Evolutionary conservation across 2,888 invertebrate genomes (phyloP).

Genomic region (Steinernema hermaphroditum): DNA sequence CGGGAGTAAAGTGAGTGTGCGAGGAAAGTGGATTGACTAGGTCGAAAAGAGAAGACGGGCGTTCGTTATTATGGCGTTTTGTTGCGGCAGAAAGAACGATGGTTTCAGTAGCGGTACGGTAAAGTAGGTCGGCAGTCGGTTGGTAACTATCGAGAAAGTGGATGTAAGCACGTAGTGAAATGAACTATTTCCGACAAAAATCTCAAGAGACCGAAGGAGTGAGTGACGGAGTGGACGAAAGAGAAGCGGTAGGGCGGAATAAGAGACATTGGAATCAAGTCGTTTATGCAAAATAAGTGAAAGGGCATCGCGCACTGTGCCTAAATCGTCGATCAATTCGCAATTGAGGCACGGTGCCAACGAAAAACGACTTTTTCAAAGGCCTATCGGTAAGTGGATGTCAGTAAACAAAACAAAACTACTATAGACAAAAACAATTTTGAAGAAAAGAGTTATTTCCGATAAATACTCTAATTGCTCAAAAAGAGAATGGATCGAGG

Average conservation of each 20-base stretch:
- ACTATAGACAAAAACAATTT: background rate
- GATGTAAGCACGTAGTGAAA: background rate
- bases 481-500: background rate
- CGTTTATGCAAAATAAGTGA: conserved; percentile 29
- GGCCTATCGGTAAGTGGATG: background rate
- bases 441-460: background rate
- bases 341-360: conserved; percentile 27
- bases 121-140: conserved; percentile 3
- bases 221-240: conserved; percentile 1
- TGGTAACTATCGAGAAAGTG: background rate
- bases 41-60: background rate
- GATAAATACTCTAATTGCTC: background rate
- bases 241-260: background rate
- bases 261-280: conserved; percentile 10
- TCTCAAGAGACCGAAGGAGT: conserved; percentile 15
- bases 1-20: conserved; percentile 13
- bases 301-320: conserved; percentile 29
- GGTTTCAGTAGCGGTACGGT: background rate
- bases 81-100: conserved; percentile 23
- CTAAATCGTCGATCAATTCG: conserved; percentile 1
- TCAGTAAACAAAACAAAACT: background rate
- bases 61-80: background rate
- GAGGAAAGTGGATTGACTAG: background rate
- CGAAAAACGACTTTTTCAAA: conserved; percentile 21
- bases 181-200: background rate